Evolutionary conservation across 2,113 vertebrate species (phyloP), one percentile per base, ranked within the genome.

Genomic region (Castor canadensis): DNA sequence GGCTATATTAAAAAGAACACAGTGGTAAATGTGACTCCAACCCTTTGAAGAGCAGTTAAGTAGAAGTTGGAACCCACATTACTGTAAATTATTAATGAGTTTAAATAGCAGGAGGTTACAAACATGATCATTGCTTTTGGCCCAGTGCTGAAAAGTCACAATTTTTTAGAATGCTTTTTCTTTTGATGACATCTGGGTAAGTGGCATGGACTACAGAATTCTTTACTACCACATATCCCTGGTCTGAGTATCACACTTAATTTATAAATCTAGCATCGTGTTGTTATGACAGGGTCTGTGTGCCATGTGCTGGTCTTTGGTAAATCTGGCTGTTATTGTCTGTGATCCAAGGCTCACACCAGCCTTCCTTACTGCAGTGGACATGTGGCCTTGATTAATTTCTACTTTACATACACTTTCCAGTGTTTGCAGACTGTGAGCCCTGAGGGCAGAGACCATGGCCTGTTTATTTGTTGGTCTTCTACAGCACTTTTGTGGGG

Each of bases 41-140:
- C 95, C 83, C 84, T 98, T 93, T 77, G 90, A 80, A 83, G 87
- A 93, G 84, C 88, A 93, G 96, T 94, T 95, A 94, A 95, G 94
- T 85, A 79, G 85, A 90, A 96, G 94, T 9, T 95, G 96, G 96
- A 97, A 54, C 88, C 73, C 95, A 91, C 91, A 94, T 95, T 93
- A 96, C 90, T 66, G 89, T 95, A 91, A 89, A 96, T 97, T 95
- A 94, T 96, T 95, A 94, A 96, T 94, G 86, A 84, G 91, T 62
- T 89, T 77, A 92, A 95, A 94, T 84, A 91, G 97, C 93, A 89
- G 97, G 93, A 96, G 97, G 95, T 96, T 91, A 95, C 88, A 96
- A 91, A 95, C 76, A 96, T 0, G 11, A 95, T 77, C 95, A 79
- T 49, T 58, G 87, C 95, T 97, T 95, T 93, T 67, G 93, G 96